Evolutionary conservation across 2,113 vertebrate species (phyloP), one percentile per base, ranked within the genome.

Genomic region (Synchiropus splendidus): DNA sequence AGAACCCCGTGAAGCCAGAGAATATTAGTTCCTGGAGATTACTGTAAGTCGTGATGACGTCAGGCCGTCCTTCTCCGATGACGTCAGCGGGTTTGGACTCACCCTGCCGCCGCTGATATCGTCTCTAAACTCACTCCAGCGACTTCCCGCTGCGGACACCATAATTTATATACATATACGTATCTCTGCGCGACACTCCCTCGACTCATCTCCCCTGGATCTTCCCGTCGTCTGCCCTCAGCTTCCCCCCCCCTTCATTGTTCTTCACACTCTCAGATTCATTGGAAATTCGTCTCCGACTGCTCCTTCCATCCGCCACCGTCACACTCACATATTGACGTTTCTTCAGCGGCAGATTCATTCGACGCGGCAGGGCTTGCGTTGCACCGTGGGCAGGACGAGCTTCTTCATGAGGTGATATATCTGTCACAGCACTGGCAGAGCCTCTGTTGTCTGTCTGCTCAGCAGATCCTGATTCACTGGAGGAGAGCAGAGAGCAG

Each of bases 171-270:
- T n/a, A n/a, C n/a, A n/a, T n/a, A n/a, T n/a, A n/a, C n/a, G n/a
- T n/a, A n/a, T n/a, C n/a, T n/a, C n/a, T n/a, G n/a, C n/a, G n/a
- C n/a, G n/a, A 17, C 68, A 58, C 61, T 44, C 38, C 48, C 42
- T 54, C n/a, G 32, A 31, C 54, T 67, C 50, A 18, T 64, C 72
- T 71, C 57, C 54, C 49, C 68, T 69, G 64, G 48, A 57, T 64
- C 43, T 36, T 18, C 48, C 49, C 34, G 58, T 58, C 50, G 10
- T 17, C 21, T 48, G 17, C 34, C 12, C 45, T 40, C 15, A 2
- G 17, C 47, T 36, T 52, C 51, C 44, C 34, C 21, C 31, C 36
- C 45, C 14, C 31, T 18, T 18, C 14, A 30, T 8, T 14, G 48
- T 54, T 46, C 18, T 42, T 17, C 47, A 37, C 45, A 6, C 40